phyloP scores from a whole-genome alignment of 2,888 invertebrate species.

The Drosophila mercatorum region DNA sequence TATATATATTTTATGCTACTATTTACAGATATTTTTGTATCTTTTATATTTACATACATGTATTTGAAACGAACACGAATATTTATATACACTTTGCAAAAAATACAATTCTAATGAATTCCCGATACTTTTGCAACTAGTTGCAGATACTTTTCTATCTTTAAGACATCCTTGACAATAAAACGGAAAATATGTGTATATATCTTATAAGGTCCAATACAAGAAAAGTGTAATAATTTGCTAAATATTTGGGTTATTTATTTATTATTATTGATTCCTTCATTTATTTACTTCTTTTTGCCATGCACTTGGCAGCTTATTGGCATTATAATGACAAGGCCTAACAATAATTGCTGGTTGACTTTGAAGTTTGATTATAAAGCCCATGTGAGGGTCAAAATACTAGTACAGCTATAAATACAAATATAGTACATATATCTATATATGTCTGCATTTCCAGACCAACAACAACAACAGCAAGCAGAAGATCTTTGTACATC shows the following conservation, averaged over 20 bases:
- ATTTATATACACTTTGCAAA: too few species aligned
- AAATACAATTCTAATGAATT: too few species aligned
- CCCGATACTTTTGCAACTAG: background rate
- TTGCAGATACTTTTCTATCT: conserved; percentile 9
- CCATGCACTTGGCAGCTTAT: conserved; percentile 30
- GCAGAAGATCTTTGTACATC: conserved; percentile 16
- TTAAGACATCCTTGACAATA: conserved; percentile 31
- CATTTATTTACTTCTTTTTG: conserved; percentile 6
- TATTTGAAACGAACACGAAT: too few species aligned
- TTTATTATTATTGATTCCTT: conserved; percentile 10
- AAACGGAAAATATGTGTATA: conserved; percentile 33
- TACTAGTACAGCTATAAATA: conserved; percentile 1
- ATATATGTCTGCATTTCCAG: conserved; percentile 32
- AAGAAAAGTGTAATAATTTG: conserved; percentile 28
- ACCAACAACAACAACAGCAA: conserved; percentile 24
- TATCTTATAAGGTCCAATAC: conserved; percentile 33
- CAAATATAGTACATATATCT: background rate
- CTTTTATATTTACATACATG: conserved; percentile 24
- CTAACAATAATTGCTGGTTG: conserved; percentile 57
- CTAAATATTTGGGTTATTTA: conserved; percentile 26
- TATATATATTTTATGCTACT: background rate
- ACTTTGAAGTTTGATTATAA: conserved; percentile 76
- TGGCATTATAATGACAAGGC: conserved; percentile 49
- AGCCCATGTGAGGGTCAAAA: conserved; percentile 68
- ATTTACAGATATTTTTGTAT: background rate